phyloP scores from a whole-genome alignment of 1,140 invertebrate genomes.

The Polypedilum vanderplanki region DNA sequence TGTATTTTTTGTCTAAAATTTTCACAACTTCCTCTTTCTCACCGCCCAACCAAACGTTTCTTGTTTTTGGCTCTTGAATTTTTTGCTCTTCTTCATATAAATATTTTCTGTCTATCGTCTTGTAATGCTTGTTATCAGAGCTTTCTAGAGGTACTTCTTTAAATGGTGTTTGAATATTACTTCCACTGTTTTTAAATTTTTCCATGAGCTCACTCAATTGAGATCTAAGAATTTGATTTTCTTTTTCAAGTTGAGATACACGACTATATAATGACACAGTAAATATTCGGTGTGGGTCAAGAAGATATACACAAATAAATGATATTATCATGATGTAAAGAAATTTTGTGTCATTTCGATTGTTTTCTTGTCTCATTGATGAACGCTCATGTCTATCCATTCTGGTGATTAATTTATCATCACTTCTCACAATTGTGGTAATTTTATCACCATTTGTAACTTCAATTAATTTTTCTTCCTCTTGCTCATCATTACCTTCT shows the following conservation, averaged over 20 bases:
- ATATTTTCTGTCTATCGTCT: too few species aligned
- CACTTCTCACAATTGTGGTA: too few species aligned
- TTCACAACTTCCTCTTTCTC: neutral
- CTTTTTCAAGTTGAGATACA: neutral
- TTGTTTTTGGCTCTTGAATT: neutral
- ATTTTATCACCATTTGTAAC: too few species aligned
- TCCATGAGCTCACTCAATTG: neutral
- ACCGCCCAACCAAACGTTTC: neutral
- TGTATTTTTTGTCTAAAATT: constrained; percentile 9
- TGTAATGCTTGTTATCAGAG: too few species aligned
- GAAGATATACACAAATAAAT: too few species aligned
- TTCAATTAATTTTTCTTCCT: neutral
- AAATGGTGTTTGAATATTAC: neutral
- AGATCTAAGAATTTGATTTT: neutral
- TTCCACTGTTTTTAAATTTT: neutral
- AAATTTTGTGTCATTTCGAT: too few species aligned
- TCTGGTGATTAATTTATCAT: too few species aligned
- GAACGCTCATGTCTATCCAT: too few species aligned
- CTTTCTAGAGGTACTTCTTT: neutral
- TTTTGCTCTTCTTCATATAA: neutral
- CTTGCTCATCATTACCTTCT: neutral
- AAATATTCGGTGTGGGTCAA: too few species aligned
- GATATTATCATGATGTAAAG: too few species aligned
- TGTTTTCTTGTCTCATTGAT: too few species aligned
- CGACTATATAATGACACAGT: too few species aligned